Base-by-base conservation (phyloP, 53 echinoderm and acorn worm species). In the Echinarachnius parma region DNA sequence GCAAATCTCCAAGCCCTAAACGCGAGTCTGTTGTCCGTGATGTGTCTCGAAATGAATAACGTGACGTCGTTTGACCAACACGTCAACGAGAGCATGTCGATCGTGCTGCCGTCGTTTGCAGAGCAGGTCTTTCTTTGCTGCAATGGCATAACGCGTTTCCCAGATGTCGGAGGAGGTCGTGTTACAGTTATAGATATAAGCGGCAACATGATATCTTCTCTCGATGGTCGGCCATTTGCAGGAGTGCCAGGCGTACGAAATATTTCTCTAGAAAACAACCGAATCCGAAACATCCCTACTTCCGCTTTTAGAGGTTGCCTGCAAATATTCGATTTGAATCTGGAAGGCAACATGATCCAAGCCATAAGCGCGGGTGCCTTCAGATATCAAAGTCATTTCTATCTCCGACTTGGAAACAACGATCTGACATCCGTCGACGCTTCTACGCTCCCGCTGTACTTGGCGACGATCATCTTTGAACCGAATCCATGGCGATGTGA, bases 401-500 rank as follows among this genome's bases (percentile, higher is more conserved):
- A 5, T 60, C 60, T 60, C 4, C 33, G 16, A 33, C 60, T 60
- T 60, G 60, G 60, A 33, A n/a, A 60, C 34, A 60, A 60, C 34
- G 18, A 60, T 2, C 60, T 60, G n/a, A 34, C n/a, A 27, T 19
- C 4, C 5, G 14, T 60, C 34, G 7, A 5, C 1, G 19, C 60
- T 33, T 32, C 33, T 21, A 60, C 20, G 7, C 24, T 60, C 20
- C 33, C 60, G 20, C 20, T 30, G 16, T 34, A 33, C 34, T 60
- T 34, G 2, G 19, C 20, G 34, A 33, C 60, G 2, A 21, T 60
- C 19, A 33, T 20, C 31, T 32, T 60, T 9, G 33, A 60, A 8
- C 60, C 60, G 9, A 60, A 60, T 16, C 60, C 60, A 60, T 60
- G 60, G 60, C 32, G 4, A n/a, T 60, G 60, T 32, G 33, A 60